Evolutionary conservation across 1,140 invertebrate species (phyloP).

Genomic region (Spodoptera frugiperda): DNA sequence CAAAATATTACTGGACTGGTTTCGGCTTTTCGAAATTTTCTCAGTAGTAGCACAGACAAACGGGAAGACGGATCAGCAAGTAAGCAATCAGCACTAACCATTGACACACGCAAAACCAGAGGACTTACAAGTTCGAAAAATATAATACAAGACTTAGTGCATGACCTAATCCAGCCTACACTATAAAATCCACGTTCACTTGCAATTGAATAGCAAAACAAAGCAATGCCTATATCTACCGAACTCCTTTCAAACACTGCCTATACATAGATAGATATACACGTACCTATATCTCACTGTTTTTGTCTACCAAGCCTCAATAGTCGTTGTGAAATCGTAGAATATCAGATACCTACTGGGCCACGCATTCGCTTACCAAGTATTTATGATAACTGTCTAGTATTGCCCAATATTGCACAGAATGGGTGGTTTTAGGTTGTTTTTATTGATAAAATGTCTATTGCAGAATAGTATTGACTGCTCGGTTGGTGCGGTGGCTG

Average conservation of each 20-base stretch:
- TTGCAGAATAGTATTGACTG: no score
- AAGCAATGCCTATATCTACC: slow-evolving; percentile 6
- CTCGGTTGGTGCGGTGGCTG: no score
- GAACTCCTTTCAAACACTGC: slow-evolving; percentile 5
- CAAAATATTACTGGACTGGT: no score
- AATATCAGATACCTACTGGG: slow-evolving; percentile 30
- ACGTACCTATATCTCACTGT: background rate
- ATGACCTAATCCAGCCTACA: no score
- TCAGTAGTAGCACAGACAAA: no score
- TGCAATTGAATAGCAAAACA: background rate
- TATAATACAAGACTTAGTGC: no score
- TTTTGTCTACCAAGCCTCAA: slow-evolving; percentile 29
- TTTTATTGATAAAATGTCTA: background rate
- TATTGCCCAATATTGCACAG: slow-evolving; percentile 7
- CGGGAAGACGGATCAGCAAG: no score
- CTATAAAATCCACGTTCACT: background rate
- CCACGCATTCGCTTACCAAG: slow-evolving; percentile 22
- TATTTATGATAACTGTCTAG: slow-evolving; percentile 33
- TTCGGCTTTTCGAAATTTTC: no score
- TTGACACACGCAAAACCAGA: no score
- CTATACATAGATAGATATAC: background rate
- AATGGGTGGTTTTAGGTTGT: background rate
- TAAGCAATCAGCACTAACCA: no score
- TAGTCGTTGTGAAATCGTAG: slow-evolving; percentile 3
- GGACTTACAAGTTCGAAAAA: no score